A percentile compares a stretch with the other conserved stretches of the same genome.
phyloP scores from a whole-genome alignment of 2,888 invertebrate species.

The Volucella inanis region DNA sequence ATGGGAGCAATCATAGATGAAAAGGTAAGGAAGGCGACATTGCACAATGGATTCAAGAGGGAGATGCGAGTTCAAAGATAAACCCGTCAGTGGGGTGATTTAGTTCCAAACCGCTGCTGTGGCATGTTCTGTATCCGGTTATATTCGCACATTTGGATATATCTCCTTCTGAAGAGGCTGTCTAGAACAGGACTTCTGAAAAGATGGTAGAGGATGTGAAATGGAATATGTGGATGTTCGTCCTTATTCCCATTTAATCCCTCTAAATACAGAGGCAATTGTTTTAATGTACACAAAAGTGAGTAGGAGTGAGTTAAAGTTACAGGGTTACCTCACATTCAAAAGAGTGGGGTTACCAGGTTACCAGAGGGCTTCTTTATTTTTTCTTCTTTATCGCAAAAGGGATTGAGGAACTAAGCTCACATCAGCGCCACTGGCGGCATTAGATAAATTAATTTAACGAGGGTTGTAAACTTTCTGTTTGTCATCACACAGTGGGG shows the following conservation, averaged over 20 bases:
- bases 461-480: slow-evolving; percentile 72
- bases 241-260: slow-evolving; percentile 78
- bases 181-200: slow-evolving; percentile 21
- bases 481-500: slow-evolving; percentile 60
- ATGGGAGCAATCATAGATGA: neutral
- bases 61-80: slow-evolving; percentile 65
- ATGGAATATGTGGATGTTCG: slow-evolving; percentile 44
- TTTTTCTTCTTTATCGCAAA: slow-evolving; percentile 23
- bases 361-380: slow-evolving; percentile 56
- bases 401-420: slow-evolving; percentile 38
- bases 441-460: slow-evolving; percentile 74
- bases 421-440: slow-evolving; percentile 46
- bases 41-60: slow-evolving; percentile 53
- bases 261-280: slow-evolving; percentile 81
- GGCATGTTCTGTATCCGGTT: slow-evolving; percentile 30
- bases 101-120: slow-evolving; percentile 30
- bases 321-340: slow-evolving; percentile 13
- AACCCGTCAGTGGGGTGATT: slow-evolving; percentile 44
- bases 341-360: slow-evolving; percentile 41
- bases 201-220: slow-evolving; percentile 12
- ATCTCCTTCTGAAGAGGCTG: slow-evolving; percentile 13
- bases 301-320: slow-evolving; percentile 12
- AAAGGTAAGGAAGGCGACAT: slow-evolving; percentile 54
- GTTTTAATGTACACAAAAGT: slow-evolving; percentile 78
- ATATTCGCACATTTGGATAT: neutral